Percentiles rank a stretch among this genome's conserved stretches.
Evolutionary conservation across 1,140 invertebrate species (phyloP).

Genomic region (Hormaphis cornu): DNA sequence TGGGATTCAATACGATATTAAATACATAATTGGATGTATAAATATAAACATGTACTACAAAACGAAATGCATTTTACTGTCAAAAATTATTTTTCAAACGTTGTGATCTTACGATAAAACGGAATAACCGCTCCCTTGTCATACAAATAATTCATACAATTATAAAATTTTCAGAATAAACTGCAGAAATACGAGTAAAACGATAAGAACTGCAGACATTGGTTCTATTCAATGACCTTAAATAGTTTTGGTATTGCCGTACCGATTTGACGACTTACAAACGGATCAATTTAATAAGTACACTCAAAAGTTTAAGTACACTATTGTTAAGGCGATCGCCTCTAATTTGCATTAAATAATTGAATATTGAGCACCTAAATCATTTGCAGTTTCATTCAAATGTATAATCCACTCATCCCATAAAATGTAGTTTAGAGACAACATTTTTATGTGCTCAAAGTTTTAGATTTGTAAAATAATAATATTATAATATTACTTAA

Average conservation of each 20-base stretch:
- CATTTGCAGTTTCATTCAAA: no score
- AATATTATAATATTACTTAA: no score
- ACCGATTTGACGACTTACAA: neutral
- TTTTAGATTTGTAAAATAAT: no score
- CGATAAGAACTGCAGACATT: neutral
- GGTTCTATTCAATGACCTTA: neutral
- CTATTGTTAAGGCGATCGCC: no score
- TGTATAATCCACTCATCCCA: no score
- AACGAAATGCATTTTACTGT: no score
- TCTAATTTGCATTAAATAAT: neutral
- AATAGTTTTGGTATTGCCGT: neutral
- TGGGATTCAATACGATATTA: no score
- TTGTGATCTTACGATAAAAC: neutral
- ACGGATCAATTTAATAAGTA: neutral
- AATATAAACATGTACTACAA: no score
- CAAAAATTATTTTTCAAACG: neutral
- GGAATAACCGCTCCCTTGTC: no score
- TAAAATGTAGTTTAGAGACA: no score
- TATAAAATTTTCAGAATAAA: neutral
- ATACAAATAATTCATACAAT: neutral
- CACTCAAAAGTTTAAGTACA: neutral
- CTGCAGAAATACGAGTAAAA: neutral
- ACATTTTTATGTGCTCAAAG: no score
- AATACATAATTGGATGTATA: no score
- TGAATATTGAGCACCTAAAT: neutral